Base-by-base conservation (phyloP, 2,113 vertebrate genomes). In the Arenaria interpres region DNA sequence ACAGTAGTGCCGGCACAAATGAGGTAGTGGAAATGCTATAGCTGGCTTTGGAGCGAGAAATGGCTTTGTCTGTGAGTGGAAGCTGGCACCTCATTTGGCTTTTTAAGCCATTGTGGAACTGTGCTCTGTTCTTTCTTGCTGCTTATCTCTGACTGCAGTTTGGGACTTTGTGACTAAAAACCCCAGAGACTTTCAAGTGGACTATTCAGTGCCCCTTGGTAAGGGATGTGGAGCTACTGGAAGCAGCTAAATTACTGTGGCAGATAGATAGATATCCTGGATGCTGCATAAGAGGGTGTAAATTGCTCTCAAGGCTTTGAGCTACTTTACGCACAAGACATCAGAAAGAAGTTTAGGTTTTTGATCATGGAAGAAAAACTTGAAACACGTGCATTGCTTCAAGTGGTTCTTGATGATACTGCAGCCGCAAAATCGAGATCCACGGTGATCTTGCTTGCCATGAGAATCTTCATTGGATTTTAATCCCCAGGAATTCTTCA, bases 91-190 rank as follows among this genome's bases (percentile, higher is more conserved):
- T 93, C 87, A 13, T 80, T 92, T 95, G 69, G 74, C 87, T 91
- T 96, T 97, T 96, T 72, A 96, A 93, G 93, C 93, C 76, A 78
- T 81, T 94, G 88, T 94, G 68, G 80, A 93, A 33, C 67, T 89
- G 77, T 79, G 35, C 93, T 96, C 90, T 81, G 88, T 97, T 97
- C 92, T 74, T 95, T 92, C 88, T 96, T 93, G 73, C 90, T 92
- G 92, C 93, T 95, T 95, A 95, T 96, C 93, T 96, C 76, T 90
- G 90, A 59, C 86, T 93, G 83, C 90, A 84, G 84, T 93, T 94
- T 95, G 89, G 83, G 92, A 90, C 95, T 95, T 93, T 12, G 72
- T 89, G 87, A 94, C 86, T 93, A 30, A 72, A 76, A 96, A 76
- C 89, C 96, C 87, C 77, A 94, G 91, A 96, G 89, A 69, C 87